These are phyloP conservation scores for Maniola hyperantus DNA, from an alignment of 2,888 invertebrate species.

Conservation along the genomic window DNA sequence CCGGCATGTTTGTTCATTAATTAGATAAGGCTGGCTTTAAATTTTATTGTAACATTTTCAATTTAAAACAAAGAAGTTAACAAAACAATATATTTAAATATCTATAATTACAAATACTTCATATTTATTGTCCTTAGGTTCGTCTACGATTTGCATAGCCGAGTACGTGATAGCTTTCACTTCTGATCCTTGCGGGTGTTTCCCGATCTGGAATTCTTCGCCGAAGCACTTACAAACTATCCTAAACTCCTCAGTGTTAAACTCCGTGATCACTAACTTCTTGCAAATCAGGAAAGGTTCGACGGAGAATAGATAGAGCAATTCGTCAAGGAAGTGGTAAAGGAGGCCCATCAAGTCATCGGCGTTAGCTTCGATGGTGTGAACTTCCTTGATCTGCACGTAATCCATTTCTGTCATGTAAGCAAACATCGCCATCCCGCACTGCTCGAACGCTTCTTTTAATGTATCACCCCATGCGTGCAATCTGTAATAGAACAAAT, in stretches of 20 bases:
- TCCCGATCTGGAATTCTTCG: constrained; percentile 95
- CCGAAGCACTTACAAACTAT: constrained; percentile 93
- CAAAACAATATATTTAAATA: constrained; percentile 83
- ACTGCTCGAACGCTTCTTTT: constrained; percentile 96
- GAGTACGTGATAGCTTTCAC: constrained; percentile 99
- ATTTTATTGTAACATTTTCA: background rate
- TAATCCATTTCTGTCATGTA: constrained; percentile 97
- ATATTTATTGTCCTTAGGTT: constrained; percentile 86
- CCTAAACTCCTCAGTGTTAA: constrained; percentile 90
- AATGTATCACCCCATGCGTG: constrained; percentile 96
- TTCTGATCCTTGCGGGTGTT: constrained; percentile 98
- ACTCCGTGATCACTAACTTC: constrained; percentile 93
- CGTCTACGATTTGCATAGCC: constrained; percentile 96
- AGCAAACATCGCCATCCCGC: constrained; percentile 97
- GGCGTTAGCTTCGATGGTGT: constrained; percentile 93
- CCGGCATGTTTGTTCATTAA: no score
- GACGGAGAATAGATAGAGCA: constrained; percentile 94
- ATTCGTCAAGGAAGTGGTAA: constrained; percentile 96
- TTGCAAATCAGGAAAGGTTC: constrained; percentile 95
- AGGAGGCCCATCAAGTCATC: constrained; percentile 94
- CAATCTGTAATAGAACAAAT: constrained; percentile 80
- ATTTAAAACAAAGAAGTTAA: constrained; percentile 19
- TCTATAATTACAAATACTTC: constrained; percentile 99
- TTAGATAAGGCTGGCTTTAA: no score
- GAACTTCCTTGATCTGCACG: constrained; percentile 90